Evolutionary conservation across 1,140 invertebrate genomes (phyloP).

Genomic region (Sinella curviseta): DNA sequence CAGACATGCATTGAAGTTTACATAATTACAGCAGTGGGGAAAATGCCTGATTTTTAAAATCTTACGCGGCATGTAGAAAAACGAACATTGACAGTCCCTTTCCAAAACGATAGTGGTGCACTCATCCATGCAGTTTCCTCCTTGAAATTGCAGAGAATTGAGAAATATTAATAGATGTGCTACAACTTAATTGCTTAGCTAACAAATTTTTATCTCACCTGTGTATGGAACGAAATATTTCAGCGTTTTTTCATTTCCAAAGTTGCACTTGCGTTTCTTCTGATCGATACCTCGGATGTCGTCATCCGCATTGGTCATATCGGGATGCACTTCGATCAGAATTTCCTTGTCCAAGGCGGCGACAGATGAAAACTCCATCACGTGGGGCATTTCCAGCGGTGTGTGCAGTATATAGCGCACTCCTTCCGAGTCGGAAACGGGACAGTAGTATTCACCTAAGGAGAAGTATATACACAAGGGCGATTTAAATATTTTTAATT

Average conservation of each 20-base stretch:
- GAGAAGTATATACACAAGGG: too few species aligned
- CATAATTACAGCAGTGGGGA: not conserved
- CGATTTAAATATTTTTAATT: too few species aligned
- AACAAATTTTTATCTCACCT: not conserved
- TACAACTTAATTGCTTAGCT: not conserved
- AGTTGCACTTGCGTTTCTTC: not conserved
- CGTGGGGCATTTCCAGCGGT: constrained; percentile 2
- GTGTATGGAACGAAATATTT: not conserved
- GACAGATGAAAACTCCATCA: not conserved
- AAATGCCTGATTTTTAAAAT: not conserved
- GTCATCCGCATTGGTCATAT: constrained; percentile 13
- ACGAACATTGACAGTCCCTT: not conserved
- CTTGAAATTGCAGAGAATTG: not conserved
- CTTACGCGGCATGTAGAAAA: constrained; percentile 12
- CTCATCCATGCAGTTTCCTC: not conserved
- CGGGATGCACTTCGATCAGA: constrained; percentile 10
- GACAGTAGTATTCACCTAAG: not conserved
- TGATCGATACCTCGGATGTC: not conserved
- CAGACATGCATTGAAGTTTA: not conserved
- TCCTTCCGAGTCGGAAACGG: not conserved
- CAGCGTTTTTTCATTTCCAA: not conserved
- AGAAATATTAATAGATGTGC: not conserved
- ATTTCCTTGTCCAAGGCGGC: constrained; percentile 6
- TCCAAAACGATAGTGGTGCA: not conserved
- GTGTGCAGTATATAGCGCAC: not conserved